These are phyloP conservation scores for Leptatherina wallacei DNA, from an alignment of 2,797 vertebrate genomes.

Conservation along the genomic window DNA sequence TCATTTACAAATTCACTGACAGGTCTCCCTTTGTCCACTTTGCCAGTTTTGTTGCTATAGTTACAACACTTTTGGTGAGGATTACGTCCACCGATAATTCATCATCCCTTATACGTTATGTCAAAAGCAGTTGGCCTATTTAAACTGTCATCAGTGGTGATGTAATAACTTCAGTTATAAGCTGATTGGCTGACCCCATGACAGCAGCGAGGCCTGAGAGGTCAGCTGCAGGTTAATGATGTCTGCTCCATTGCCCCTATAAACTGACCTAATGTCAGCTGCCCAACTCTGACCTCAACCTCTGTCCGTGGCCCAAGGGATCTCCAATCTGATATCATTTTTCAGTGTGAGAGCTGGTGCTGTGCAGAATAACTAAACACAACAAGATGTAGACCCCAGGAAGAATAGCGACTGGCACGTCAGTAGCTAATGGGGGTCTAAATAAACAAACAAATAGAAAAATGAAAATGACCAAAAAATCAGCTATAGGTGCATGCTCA, in stretches of 20 bases:
- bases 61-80: slow-evolving; percentile 25
- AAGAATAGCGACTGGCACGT: no score
- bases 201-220: slow-evolving; percentile 61
- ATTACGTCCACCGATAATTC: slow-evolving; percentile 19
- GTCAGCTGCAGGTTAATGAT: slow-evolving; percentile 66
- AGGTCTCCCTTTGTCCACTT: background rate
- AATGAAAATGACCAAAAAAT: background rate
- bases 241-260: slow-evolving; percentile 47
- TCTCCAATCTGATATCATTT: slow-evolving; percentile 40
- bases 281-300: slow-evolving; percentile 50
- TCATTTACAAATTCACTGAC: background rate
- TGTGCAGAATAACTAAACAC: slow-evolving; percentile 23
- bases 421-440: no score
- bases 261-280: slow-evolving; percentile 64
- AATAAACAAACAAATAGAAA: background rate
- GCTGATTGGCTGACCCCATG: slow-evolving; percentile 54
- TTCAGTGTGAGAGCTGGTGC: slow-evolving; percentile 18
- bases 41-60: slow-evolving; percentile 20
- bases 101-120: slow-evolving; percentile 24
- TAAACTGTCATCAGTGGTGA: slow-evolving; percentile 47
- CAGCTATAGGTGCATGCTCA: background rate
- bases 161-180: slow-evolving; percentile 49
- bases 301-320: slow-evolving; percentile 14
- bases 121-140: slow-evolving; percentile 17
- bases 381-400: background rate